A percentile compares a stretch with the other conserved stretches of the same genome.
These are phyloP conservation scores for Ctenodactylus gundi DNA, from an alignment of 2,113 vertebrate genomes.

Conservation along the genomic window DNA sequence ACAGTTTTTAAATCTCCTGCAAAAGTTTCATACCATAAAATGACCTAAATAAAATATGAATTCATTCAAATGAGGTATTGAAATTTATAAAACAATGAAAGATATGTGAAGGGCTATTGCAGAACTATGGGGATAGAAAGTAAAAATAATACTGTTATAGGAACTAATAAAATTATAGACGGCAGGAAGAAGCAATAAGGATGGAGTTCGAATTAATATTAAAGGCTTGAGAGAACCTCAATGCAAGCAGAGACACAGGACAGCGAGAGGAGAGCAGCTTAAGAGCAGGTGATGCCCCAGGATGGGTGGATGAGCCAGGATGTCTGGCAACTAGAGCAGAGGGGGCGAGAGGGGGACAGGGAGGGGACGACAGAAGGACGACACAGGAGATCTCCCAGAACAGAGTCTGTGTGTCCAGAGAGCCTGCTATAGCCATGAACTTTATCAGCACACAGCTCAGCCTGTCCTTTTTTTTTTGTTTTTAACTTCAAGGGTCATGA, in stretches of 20 bases:
- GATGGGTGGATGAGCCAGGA: too few species aligned
- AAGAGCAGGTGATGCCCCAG: not conserved
- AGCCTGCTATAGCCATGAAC: not conserved
- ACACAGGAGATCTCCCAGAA: not conserved
- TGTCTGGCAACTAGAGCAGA: too few species aligned
- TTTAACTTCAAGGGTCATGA: not conserved
- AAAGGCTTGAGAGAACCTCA: not conserved
- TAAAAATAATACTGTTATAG: not conserved
- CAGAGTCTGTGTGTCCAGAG: not conserved
- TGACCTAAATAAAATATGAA: not conserved
- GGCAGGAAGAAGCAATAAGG: not conserved
- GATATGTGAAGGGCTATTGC: not conserved
- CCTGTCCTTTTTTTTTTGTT: not conserved
- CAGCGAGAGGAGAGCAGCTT: not conserved
- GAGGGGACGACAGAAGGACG: accelerated
- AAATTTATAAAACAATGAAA: not conserved
- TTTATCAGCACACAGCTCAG: not conserved
- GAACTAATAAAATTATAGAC: not conserved
- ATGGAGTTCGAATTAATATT: not conserved
- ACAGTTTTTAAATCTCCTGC: not conserved
- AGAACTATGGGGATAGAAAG: not conserved
- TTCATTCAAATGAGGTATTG: not conserved
- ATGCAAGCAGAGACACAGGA: not conserved
- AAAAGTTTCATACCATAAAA: not conserved
- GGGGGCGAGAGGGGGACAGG: not conserved